Percentiles rank a stretch among this genome's conserved stretches.
phyloP scores from a whole-genome alignment of 2,888 invertebrate genomes.

The Corbicula japonica region DNA sequence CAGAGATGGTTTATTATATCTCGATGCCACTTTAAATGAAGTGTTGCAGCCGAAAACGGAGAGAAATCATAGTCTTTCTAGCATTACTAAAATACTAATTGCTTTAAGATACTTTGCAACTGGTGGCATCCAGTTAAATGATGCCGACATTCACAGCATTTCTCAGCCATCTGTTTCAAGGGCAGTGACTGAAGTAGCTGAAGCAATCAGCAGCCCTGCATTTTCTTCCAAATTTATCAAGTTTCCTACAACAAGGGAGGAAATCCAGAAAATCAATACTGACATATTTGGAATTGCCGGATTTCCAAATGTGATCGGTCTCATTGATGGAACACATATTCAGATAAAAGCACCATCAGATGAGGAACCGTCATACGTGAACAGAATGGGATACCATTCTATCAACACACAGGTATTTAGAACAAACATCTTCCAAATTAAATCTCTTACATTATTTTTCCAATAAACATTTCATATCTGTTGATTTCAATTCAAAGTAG shows the following conservation, averaged over 20 bases:
- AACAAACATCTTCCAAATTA: too few relatives aligned
- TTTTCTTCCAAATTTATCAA: not conserved
- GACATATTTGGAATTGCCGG: not conserved
- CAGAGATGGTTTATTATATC: too few relatives aligned
- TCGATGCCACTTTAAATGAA: too few relatives aligned
- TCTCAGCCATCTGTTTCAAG: not conserved
- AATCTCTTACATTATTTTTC: too few relatives aligned
- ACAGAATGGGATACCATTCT: conserved; percentile 2
- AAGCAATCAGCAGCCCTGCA: not conserved
- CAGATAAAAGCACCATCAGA: not conserved
- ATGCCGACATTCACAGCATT: not conserved
- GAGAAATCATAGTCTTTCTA: too few relatives aligned
- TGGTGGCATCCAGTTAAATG: not conserved
- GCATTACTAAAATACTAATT: too few relatives aligned
- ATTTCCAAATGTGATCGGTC: conserved; percentile 7
- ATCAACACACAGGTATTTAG: too few relatives aligned
- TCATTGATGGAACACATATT: not conserved
- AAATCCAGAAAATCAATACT: not conserved
- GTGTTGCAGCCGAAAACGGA: too few relatives aligned
- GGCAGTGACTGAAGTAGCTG: not conserved
- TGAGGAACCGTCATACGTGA: not conserved
- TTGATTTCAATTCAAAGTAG: too few relatives aligned
- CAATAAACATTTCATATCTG: too few relatives aligned
- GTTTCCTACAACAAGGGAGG: too few relatives aligned
- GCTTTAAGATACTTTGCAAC: too few relatives aligned